Evolutionary conservation across 2,888 invertebrate genomes (phyloP).

Genomic region (Trachelus iudaicus): DNA sequence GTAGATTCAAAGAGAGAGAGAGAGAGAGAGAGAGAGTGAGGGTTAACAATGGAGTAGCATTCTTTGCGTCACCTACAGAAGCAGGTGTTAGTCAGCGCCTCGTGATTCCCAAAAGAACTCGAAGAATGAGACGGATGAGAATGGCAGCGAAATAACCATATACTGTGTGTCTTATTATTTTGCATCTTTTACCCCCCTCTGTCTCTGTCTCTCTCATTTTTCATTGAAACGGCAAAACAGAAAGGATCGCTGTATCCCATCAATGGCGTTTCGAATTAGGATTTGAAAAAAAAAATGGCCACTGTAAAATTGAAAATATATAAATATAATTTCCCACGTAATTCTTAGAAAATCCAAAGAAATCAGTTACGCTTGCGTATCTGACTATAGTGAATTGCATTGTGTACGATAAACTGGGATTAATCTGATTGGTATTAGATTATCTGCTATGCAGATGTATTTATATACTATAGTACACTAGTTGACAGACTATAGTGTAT

Average conservation of each 20-base stretch:
- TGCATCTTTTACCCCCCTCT: not conserved
- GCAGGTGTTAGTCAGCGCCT: conserved; percentile 14
- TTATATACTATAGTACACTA: not conserved
- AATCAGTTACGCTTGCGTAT: not conserved
- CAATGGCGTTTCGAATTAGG: not conserved
- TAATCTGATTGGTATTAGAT: not conserved
- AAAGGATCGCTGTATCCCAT: not conserved
- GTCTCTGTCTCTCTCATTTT: not conserved
- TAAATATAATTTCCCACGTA: not conserved
- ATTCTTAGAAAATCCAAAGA: not conserved
- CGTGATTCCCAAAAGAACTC: not conserved
- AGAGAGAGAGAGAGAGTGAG: not conserved
- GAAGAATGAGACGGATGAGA: not conserved
- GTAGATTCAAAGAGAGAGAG: not conserved
- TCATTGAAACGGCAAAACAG: not conserved
- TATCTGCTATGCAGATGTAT: not conserved
- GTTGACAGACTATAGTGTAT: not conserved
- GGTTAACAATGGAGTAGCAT: not conserved
- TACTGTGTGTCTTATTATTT: not conserved
- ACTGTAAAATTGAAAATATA: not conserved
- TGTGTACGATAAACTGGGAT: not conserved
- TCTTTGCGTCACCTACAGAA: conserved; percentile 9
- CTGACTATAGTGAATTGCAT: not conserved
- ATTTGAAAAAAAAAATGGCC: not conserved
- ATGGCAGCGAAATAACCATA: not conserved